These are phyloP conservation scores for Mesocentrotus franciscanus DNA, from an alignment of 53 echinoderm and acorn worm species.

Conservation along the genomic window DNA sequence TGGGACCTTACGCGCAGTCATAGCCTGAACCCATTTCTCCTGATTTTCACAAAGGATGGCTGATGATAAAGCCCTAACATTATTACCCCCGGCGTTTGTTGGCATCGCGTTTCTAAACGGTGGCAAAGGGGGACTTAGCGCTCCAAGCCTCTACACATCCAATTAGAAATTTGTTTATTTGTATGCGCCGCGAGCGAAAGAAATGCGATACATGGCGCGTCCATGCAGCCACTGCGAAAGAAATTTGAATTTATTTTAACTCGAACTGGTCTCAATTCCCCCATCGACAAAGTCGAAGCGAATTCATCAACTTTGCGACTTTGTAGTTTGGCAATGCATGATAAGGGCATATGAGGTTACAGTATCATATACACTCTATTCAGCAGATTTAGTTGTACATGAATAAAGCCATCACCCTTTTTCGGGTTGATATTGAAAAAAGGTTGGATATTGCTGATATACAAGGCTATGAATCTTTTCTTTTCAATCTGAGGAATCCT, in stretches of 20 bases:
- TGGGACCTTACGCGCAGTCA: not conserved
- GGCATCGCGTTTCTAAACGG: constrained; percentile 45
- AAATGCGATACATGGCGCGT: constrained; percentile 42
- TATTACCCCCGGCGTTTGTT: constrained; percentile 12
- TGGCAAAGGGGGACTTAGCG: constrained; percentile 30
- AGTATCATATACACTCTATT: constrained; percentile 27
- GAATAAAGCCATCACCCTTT: not conserved
- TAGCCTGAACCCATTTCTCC: not conserved
- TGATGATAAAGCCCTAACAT: constrained; percentile 38
- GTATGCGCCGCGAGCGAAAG: constrained; percentile 30
- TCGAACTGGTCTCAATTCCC: constrained; percentile 28
- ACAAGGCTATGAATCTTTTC: too few species aligned
- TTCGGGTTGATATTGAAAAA: not conserved
- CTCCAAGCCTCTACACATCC: constrained; percentile 23
- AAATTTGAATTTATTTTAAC: constrained; percentile 42
- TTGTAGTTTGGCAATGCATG: not conserved
- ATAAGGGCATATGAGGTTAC: constrained; percentile 23
- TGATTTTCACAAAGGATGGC: constrained; percentile 7
- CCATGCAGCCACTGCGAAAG: constrained; percentile 9
- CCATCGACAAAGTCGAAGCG: constrained; percentile 15
- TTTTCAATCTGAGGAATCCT: too few species aligned
- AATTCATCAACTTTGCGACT: constrained; percentile 47
- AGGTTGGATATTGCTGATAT: too few species aligned
- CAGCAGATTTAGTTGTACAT: not conserved
- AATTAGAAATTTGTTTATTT: constrained; percentile 53